A percentile compares a stretch with the other conserved stretches of the same genome.
Evolutionary conservation across 2,113 vertebrate genomes (phyloP).

Genomic region (Phrynocephalus versicolor): DNA sequence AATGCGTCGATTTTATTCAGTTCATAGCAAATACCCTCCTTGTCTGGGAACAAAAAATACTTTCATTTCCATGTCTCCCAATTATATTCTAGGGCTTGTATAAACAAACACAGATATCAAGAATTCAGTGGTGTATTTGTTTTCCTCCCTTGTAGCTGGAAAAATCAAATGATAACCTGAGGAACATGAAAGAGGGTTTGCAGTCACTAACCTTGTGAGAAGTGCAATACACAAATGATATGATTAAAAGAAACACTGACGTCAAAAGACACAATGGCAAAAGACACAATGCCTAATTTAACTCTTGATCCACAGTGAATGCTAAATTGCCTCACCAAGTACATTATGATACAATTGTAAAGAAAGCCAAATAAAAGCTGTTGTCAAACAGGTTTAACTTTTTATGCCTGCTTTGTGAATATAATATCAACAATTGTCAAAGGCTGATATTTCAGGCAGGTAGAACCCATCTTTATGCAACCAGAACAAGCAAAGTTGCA

Average conservation of each 20-base stretch:
- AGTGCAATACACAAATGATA: neutral
- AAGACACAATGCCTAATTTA: neutral
- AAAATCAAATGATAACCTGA: slow-evolving; percentile 1
- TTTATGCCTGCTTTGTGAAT: neutral
- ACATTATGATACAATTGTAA: neutral
- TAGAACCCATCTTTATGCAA: neutral
- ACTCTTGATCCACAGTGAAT: neutral
- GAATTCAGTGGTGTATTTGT: neutral
- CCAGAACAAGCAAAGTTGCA: neutral
- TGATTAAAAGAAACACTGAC: neutral
- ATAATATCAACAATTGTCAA: neutral
- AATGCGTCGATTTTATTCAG: neutral
- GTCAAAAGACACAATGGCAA: neutral
- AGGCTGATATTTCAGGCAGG: neutral
- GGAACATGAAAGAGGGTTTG: neutral
- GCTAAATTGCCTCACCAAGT: neutral
- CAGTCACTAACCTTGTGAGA: neutral
- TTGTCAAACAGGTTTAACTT: neutral
- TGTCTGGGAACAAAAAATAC: neutral
- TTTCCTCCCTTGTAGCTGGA: neutral
- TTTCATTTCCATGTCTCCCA: neutral
- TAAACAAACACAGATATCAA: slow-evolving; percentile 14
- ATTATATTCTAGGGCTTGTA: neutral
- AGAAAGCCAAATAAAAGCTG: slow-evolving; percentile 17
- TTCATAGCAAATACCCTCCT: neutral